Conservation (phyloP, 2,888 invertebrate genomes). For the Lasiommata megera region DNA sequence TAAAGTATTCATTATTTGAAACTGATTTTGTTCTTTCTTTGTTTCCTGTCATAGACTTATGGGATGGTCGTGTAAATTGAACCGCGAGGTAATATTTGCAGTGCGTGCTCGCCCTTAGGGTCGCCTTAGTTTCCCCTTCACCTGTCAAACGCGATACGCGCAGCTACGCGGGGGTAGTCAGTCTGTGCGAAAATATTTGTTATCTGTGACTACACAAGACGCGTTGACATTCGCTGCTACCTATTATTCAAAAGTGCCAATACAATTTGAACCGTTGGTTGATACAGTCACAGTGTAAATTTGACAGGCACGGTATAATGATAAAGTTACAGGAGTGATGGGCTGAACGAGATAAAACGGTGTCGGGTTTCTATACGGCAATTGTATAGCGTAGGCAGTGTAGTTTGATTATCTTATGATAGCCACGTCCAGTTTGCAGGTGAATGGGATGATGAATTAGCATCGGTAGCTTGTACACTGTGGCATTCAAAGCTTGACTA, state of each 20-base stretch:
- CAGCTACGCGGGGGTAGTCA: conserved; percentile 8
- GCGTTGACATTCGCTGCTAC: conserved; percentile 21
- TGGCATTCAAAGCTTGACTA: too few species aligned
- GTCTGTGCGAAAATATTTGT: conserved; percentile 25
- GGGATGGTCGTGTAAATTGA: not conserved
- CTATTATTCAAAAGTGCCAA: not conserved
- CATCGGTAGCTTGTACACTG: too few species aligned
- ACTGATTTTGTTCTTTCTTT: too few species aligned
- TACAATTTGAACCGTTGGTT: not conserved
- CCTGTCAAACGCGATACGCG: conserved; percentile 25
- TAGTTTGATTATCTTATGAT: not conserved
- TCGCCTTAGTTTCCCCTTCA: conserved; percentile 17
- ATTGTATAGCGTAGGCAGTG: not conserved
- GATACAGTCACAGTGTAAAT: not conserved
- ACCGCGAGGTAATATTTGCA: not conserved
- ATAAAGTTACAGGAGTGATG: not conserved
- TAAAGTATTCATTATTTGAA: too few species aligned
- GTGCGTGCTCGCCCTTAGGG: conserved; percentile 3
- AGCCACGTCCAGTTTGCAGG: not conserved
- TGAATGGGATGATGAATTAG: not conserved
- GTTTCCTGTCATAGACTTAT: too few species aligned
- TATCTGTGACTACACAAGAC: conserved; percentile 24
- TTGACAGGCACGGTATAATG: not conserved
- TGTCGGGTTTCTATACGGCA: not conserved
- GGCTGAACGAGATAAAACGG: not conserved